Evolutionary conservation across 2,797 vertebrate genomes (phyloP).

Genomic region (Enoplosus armatus): DNA sequence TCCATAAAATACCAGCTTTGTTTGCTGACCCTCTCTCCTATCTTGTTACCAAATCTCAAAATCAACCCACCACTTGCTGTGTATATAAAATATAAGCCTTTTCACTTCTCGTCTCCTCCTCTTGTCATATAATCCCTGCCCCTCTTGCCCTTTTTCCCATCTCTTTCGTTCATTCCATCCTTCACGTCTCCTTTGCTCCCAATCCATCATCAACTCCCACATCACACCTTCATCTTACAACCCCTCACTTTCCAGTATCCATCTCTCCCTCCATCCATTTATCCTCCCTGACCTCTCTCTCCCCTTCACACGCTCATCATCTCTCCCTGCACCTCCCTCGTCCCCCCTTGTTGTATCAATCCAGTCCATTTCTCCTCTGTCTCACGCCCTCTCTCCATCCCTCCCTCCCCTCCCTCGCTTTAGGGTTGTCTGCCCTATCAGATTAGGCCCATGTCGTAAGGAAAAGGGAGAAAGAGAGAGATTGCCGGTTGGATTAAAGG

Average conservation of each 20-base stretch:
- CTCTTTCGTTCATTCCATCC: constrained; percentile 7
- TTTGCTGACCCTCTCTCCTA: background rate
- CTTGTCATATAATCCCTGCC: constrained; percentile 5
- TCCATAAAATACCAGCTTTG: background rate
- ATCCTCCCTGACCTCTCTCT: constrained; percentile 41
- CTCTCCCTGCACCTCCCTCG: background rate
- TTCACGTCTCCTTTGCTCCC: constrained; percentile 19
- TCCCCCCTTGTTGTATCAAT: constrained; percentile 13
- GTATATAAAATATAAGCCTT: background rate
- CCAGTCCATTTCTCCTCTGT: constrained; percentile 32
- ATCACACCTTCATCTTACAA: constrained; percentile 24
- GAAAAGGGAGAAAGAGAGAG: constrained; percentile 66
- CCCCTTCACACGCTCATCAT: background rate
- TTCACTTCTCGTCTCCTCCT: background rate
- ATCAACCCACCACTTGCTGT: background rate
- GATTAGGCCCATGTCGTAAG: constrained; percentile 77
- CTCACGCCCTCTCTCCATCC: constrained; percentile 33
- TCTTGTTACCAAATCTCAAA: constrained; percentile 1
- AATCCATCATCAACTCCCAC: constrained; percentile 47
- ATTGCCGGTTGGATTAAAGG: constrained; percentile 80
- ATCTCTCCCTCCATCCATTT: constrained; percentile 30
- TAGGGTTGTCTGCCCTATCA: constrained; percentile 48
- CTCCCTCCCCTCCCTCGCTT: constrained; percentile 25
- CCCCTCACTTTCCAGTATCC: constrained; percentile 15
- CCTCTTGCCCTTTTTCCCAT: constrained; percentile 24